These are phyloP conservation scores for Myotis myotis DNA, from an alignment of 2,797 vertebrate genomes.

Conservation along the genomic window DNA sequence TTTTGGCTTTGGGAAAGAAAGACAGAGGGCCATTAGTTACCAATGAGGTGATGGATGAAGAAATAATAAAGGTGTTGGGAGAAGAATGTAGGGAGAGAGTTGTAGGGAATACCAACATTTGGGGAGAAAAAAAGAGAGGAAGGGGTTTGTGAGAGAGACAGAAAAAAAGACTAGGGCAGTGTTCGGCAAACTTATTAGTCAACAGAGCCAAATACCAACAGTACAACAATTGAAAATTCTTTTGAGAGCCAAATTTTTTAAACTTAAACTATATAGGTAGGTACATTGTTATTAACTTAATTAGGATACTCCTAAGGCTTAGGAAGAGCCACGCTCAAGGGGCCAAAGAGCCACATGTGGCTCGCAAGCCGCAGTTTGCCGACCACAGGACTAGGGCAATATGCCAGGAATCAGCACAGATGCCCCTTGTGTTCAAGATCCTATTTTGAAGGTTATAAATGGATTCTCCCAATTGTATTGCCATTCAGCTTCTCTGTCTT, in stretches of 20 bases:
- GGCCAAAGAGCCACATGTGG: too few species aligned
- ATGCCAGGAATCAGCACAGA: background rate
- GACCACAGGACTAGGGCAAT: background rate
- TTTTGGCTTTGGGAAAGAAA: background rate
- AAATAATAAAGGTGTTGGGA: background rate
- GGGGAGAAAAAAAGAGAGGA: background rate
- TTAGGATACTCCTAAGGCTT: too few species aligned
- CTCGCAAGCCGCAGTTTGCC: too few species aligned
- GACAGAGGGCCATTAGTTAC: background rate
- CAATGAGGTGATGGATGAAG: background rate
- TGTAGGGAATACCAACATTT: background rate
- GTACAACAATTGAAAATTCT: too few species aligned
- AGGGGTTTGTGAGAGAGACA: background rate
- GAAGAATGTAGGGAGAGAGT: background rate
- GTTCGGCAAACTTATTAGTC: too few species aligned
- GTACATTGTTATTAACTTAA: too few species aligned
- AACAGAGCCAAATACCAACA: too few species aligned
- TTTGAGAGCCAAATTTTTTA: too few species aligned
- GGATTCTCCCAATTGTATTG: background rate
- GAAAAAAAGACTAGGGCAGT: background rate
- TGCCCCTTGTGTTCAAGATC: background rate
- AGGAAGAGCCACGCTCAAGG: too few species aligned
- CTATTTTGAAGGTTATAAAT: background rate
- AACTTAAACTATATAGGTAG: too few species aligned
- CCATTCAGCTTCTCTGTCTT: background rate